Base-by-base conservation (phyloP, 2,113 vertebrate species). In the Orcinus orca region DNA sequence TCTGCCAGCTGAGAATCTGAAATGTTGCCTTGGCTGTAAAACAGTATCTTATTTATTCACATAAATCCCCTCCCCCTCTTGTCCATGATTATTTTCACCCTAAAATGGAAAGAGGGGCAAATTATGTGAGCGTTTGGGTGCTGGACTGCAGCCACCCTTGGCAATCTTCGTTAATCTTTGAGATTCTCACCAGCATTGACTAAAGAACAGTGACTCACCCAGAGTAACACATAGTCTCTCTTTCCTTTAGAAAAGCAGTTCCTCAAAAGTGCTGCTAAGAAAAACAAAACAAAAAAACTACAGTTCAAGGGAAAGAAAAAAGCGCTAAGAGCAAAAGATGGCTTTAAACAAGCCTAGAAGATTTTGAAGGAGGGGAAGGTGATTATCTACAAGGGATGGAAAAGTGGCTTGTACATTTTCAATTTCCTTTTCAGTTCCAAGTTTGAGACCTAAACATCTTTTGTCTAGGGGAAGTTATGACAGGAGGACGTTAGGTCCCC, bases 21-120 rank as follows among this genome's bases (percentile, higher is more conserved):
- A 94, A 93, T 84, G 93, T 93, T 90, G 93, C 83, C 91, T 97
- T 97, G 97, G 93, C 97, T 93, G 50, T 62, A 97, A 97, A 90
- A 97, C 86, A 97, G 95, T 96, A 96, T 97, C 93, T 98, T 97
- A 98, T 94, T 98, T 98, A 97, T 98, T 97, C 95, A 73, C 96
- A 97, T 96, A 97, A 97, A 85, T 96, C 90, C 85, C 60, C 73
- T 87, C 80, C 94, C 84, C 36, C 60, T 96, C 86, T 95, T 36
- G 80, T 81, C 60, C 76, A 70, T 96, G 93, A 88, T 90, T 90
- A 94, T 88, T 96, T 97, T 97, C 88, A 95, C 93, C 85, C 31
- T 88, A 94, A 97, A 88, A 86, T 96, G 95, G 90, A 96, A 88
- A 80, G 20, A 63, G 44, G 60, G 36, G 62, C 13, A 33, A 93